Conservation (phyloP, 1,140 invertebrate species). For the Lepidurus arcticus region DNA sequence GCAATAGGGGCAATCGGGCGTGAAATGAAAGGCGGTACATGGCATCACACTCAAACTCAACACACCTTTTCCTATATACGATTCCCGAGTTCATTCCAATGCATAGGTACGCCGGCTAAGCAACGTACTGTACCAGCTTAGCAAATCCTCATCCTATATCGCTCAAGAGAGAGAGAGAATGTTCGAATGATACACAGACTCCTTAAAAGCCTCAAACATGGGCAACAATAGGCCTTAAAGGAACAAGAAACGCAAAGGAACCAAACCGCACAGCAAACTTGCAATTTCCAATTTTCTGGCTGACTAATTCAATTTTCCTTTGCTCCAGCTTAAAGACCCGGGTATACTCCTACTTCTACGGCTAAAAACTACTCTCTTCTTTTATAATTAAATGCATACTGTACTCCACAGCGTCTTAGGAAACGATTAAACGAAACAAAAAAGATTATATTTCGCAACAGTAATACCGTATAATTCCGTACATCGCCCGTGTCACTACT, state of each 20-base stretch:
- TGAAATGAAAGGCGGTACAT: constrained; percentile 21
- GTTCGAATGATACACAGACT: not conserved
- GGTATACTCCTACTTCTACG: not conserved
- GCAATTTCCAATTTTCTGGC: constrained; percentile 1
- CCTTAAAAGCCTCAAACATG: constrained; percentile 4
- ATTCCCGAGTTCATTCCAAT: not conserved
- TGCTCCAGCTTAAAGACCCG: not conserved
- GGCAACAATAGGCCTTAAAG: not conserved
- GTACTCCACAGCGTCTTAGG: no score
- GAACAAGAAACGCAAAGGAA: constrained; percentile 11
- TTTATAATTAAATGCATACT: no score
- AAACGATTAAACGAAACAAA: no score
- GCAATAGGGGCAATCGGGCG: constrained; percentile 13
- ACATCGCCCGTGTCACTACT: no score
- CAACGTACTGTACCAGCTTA: not conserved
- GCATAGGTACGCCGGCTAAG: not conserved
- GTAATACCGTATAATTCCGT: no score
- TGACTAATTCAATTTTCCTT: constrained; percentile 2
- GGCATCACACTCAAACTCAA: constrained; percentile 18
- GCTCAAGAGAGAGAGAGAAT: not conserved
- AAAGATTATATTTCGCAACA: no score
- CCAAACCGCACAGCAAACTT: constrained; percentile 4
- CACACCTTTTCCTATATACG: not conserved
- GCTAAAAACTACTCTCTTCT: no score
- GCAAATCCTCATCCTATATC: not conserved